A percentile compares a stretch with the other conserved stretches of the same genome.
These are phyloP conservation scores for Phaethornis superciliosus DNA, from an alignment of 2,113 vertebrate species.

Conservation along the genomic window DNA sequence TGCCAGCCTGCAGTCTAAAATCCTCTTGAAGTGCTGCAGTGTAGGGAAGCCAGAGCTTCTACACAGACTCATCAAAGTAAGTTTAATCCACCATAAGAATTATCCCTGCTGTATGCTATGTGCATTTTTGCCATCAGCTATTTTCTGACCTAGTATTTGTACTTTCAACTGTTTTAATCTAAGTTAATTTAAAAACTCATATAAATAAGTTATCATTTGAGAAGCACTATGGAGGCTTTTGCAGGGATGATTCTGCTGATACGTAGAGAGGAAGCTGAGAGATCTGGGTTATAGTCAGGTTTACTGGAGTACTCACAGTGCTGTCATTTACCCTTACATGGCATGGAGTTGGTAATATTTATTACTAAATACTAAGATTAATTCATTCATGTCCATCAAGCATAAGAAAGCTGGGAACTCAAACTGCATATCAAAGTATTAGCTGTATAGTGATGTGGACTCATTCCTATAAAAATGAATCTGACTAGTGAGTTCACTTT, in stretches of 20 bases:
- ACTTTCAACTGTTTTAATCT: constrained; percentile 15
- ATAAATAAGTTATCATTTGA: constrained; percentile 41
- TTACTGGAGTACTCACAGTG: neutral
- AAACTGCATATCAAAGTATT: neutral
- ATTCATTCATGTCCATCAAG: neutral
- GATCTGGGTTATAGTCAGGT: neutral
- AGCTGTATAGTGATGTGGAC: neutral
- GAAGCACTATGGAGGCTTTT: neutral
- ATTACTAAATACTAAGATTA: neutral
- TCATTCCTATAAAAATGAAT: neutral
- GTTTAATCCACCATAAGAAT: neutral
- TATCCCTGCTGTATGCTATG: neutral
- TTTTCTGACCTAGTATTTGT: constrained; percentile 42
- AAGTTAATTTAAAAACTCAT: constrained; percentile 28
- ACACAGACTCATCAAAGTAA: neutral
- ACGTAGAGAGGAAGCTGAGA: neutral
- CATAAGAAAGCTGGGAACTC: neutral
- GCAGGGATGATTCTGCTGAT: neutral
- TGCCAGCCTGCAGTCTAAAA: neutral
- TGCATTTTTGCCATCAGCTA: constrained; percentile 39
- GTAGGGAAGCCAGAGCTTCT: neutral
- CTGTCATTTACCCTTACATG: neutral
- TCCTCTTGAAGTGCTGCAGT: neutral
- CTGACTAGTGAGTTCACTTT: neutral
- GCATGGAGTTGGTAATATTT: neutral